Percentiles rank a stretch among this genome's conserved stretches.
Conservation (phyloP, 1,140 invertebrate species). For the Sweltsa coloradensis region DNA sequence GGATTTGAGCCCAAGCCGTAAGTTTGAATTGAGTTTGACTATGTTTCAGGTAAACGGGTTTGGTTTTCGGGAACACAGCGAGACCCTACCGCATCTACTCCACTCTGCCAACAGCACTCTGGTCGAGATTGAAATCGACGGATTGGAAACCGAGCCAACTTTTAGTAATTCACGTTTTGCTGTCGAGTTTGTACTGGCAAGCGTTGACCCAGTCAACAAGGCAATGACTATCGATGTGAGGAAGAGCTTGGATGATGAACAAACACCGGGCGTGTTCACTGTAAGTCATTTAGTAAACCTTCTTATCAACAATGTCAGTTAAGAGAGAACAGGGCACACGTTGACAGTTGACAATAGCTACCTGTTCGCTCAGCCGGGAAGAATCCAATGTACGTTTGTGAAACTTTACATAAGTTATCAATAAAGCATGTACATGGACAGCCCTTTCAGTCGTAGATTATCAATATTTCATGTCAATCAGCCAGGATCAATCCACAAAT, state of each 20-base stretch:
- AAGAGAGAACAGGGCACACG: too few species aligned
- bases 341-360: too few species aligned
- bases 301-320: not conserved
- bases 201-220: constrained; percentile 26
- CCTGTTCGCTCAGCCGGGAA: too few species aligned
- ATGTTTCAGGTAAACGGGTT: constrained; percentile 35
- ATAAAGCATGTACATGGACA: too few species aligned
- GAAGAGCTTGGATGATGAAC: constrained; percentile 55
- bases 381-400: too few species aligned
- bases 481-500: too few species aligned
- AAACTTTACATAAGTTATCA: too few species aligned
- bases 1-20: not conserved
- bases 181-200: constrained; percentile 38
- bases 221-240: constrained; percentile 31
- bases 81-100: constrained; percentile 42
- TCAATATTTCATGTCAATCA: too few species aligned
- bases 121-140: constrained; percentile 43
- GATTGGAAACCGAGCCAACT: constrained; percentile 31
- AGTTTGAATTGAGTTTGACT: too few species aligned
- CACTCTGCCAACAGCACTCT: constrained; percentile 49
- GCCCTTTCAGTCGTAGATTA: too few species aligned
- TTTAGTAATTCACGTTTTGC: constrained; percentile 44
- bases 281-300: constrained; percentile 26
- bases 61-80: constrained; percentile 35
- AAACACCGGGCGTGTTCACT: constrained; percentile 56